Evolutionary conservation across 2,113 vertebrate species (phyloP), one percentile per base, ranked within the genome.

Genomic region (Tursiops truncatus): DNA sequence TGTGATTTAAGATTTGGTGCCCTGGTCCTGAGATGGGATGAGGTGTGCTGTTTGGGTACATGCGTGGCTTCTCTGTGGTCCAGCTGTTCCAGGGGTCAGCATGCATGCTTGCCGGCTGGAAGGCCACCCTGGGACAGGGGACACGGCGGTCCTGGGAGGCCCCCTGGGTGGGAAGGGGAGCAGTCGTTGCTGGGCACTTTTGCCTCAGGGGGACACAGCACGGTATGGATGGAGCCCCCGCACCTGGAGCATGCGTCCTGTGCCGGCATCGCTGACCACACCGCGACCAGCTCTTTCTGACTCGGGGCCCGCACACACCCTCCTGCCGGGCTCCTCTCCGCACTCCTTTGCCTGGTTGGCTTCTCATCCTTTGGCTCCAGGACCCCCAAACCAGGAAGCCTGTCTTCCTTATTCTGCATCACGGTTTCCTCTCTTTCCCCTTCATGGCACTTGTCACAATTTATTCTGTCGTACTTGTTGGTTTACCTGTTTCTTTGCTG

Each of bases 371-470:
- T 28, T 26, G n/a, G 87, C 87, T 3, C 41, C 33, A 9, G 77
- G 14, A 21, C 67, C 44, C 67, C 67, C 8, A 65, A 8, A 21
- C 62, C 25, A 17, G 58, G n/a, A n/a, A 25, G 25, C 5, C 25
- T 5, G 41, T 36, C 8, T 11, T 47, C 33, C 41, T 6, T 10
- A 0, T 20, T 8, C 9, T 28, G 1, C 0, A 6, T 12, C 20
- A 8, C 0, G 14, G 41, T 25, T 8, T 4, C 74, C 62, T 38
- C 74, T 15, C 31, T n/a, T n/a, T 17, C 23, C 4, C 21, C 31
- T 17, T 28, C 5, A 0, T 5, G 8, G 36, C 1, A 1, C 83
- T 31, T 13, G 6, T n/a, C 33, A 10, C 20, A 2, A 18, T 28
- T 44, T 8, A 17, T 31, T 38, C 65, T 36, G 41, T 14, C 1